Conservation (phyloP, 2,113 vertebrate species). For the Leucopternis melanops region DNA sequence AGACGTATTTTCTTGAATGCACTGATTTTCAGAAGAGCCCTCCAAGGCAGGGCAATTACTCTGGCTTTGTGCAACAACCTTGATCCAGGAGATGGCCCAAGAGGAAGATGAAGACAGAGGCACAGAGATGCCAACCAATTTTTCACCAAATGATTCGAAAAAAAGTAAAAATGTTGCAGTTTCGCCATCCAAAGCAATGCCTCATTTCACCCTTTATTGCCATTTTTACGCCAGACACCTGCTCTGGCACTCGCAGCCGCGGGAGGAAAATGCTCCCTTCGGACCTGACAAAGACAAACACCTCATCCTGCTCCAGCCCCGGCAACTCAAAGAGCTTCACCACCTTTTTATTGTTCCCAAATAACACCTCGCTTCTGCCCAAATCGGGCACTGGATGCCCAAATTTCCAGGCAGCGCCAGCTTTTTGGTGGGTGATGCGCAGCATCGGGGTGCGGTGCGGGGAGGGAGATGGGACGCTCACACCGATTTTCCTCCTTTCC, state of each 20-base stretch:
- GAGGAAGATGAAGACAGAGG: no score
- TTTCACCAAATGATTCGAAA: neutral
- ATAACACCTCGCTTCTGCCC: no score
- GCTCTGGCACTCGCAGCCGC: neutral
- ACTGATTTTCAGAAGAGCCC: neutral
- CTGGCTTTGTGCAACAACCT: neutral
- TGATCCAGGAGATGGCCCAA: no score
- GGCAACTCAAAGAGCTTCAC: neutral
- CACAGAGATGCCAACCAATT: neutral
- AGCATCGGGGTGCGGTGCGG: fast-evolving
- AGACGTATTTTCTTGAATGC: neutral
- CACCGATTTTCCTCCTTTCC: fast-evolving
- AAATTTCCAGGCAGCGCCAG: neutral
- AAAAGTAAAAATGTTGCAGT: neutral
- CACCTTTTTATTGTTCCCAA: neutral
- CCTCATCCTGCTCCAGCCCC: neutral
- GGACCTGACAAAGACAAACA: neutral
- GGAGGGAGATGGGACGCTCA: neutral
- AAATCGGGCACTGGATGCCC: fast-evolving
- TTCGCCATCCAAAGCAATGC: fast-evolving
- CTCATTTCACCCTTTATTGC: neutral
- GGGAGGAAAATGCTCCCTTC: neutral
- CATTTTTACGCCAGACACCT: neutral
- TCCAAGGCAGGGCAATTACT: neutral
- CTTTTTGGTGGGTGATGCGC: neutral